These are phyloP conservation scores for Liopterus haemorrhoidalis DNA, from an alignment of 2,888 invertebrate genomes.

Conservation along the genomic window DNA sequence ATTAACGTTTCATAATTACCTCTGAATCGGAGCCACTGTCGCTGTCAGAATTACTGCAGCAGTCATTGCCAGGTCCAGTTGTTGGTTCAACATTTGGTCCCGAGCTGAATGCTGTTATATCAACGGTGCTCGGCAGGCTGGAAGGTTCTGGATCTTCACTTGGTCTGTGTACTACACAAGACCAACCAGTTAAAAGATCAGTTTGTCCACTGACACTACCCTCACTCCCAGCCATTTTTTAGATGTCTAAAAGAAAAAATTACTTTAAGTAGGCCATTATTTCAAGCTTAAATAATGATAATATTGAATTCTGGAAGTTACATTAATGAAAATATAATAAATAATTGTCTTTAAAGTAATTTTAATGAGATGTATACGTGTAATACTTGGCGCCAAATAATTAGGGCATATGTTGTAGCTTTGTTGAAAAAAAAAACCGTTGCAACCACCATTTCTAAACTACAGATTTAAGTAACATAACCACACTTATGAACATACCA, in stretches of 20 bases:
- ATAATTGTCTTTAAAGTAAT: neutral
- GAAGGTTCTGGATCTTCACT: conserved; percentile 58
- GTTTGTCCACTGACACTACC: conserved; percentile 40
- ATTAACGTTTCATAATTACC: conserved; percentile 9
- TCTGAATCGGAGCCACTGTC: conserved; percentile 54
- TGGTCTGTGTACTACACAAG: conserved; percentile 53
- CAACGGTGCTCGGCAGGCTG: conserved; percentile 59
- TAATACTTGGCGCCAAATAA: conserved; percentile 20
- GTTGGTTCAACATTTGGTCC: conserved; percentile 41
- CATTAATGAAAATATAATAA: neutral
- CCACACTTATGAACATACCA: conserved; percentile 15
- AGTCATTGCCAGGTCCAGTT: conserved; percentile 30
- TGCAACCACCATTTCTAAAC: conserved; percentile 10
- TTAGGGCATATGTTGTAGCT: conserved; percentile 18
- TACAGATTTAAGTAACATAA: conserved; percentile 8
- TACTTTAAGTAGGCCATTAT: neutral
- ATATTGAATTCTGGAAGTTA: neutral
- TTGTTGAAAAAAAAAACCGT: conserved; percentile 17
- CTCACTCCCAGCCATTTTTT: conserved; percentile 44
- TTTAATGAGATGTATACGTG: neutral
- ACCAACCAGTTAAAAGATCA: conserved; percentile 49
- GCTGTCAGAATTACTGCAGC: conserved; percentile 52
- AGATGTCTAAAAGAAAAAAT: conserved; percentile 1
- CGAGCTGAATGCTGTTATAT: conserved; percentile 60
- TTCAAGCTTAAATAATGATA: conserved; percentile 4